Conservation (phyloP, 1,140 invertebrate species). For the Ditylenchus dipsaci region DNA sequence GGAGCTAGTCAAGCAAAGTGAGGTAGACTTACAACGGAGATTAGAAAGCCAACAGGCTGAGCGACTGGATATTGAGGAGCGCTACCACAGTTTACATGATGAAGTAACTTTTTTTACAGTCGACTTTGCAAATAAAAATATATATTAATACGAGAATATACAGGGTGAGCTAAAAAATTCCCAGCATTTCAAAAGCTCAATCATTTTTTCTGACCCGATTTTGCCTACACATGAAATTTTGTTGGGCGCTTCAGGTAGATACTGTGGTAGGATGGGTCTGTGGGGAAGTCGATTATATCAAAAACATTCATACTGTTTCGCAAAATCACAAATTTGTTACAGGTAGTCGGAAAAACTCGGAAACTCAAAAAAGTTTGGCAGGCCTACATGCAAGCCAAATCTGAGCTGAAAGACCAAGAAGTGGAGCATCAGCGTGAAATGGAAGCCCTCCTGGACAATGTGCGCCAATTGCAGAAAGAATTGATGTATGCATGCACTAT, state of each 20-base stretch:
- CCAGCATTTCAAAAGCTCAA: too few relatives aligned
- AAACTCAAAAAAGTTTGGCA: constrained; percentile 44
- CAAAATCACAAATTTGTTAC: too few relatives aligned
- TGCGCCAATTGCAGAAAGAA: constrained; percentile 80
- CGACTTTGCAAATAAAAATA: too few relatives aligned
- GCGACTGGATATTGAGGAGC: constrained; percentile 88
- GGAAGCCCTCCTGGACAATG: constrained; percentile 86
- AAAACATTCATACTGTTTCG: too few relatives aligned
- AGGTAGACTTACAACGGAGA: constrained; percentile 72
- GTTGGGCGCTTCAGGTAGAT: too few relatives aligned
- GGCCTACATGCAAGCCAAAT: constrained; percentile 69
- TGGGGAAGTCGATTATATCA: too few relatives aligned
- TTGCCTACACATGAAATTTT: too few relatives aligned
- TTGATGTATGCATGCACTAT: constrained; percentile 79
- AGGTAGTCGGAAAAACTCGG: constrained; percentile 72
- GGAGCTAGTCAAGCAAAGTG: constrained; percentile 74
- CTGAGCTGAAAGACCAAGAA: constrained; percentile 79
- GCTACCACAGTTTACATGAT: constrained; percentile 86
- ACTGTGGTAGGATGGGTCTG: too few relatives aligned
- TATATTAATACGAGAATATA: too few relatives aligned
- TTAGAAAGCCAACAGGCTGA: constrained; percentile 68
- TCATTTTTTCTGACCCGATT: too few relatives aligned
- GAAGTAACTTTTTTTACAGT: constrained; percentile 68
- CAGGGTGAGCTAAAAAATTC: too few relatives aligned
- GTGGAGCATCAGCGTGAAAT: constrained; percentile 91